A percentile compares a stretch with the other conserved stretches of the same genome.
Evolutionary conservation across 2,113 vertebrate species (phyloP).

Genomic region (Lophotis ruficrista): DNA sequence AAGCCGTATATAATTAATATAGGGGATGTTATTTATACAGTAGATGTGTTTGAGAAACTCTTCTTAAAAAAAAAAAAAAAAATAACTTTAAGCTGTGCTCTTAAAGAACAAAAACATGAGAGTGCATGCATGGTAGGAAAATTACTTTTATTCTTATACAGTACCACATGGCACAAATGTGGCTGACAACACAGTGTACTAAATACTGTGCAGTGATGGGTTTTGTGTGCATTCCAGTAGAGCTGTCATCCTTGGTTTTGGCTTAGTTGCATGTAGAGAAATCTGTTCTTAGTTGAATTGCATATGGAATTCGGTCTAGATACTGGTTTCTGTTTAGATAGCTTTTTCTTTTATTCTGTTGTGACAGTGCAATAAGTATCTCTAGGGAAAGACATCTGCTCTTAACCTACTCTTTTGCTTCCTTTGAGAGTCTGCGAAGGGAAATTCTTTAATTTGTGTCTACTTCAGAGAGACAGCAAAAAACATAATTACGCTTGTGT

Average conservation of each 20-base stretch:
- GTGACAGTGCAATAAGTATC: background rate
- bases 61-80: no score
- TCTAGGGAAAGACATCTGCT: background rate
- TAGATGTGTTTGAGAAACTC: no score
- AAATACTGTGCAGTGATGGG: background rate
- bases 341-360: background rate
- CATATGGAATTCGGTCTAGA: background rate
- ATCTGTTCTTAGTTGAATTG: background rate
- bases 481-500: background rate
- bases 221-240: background rate
- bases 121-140: no score
- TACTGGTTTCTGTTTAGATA: background rate
- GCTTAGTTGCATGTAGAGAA: background rate
- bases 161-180: background rate
- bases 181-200: background rate
- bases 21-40: no score
- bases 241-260: background rate
- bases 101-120: no score
- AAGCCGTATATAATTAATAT: no score
- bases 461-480: background rate
- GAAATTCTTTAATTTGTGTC: background rate
- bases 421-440: background rate
- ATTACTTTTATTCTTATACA: background rate
- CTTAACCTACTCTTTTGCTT: background rate
- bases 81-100: no score